These are phyloP conservation scores for Dasysyrphus albostriatus DNA, from an alignment of 2,888 invertebrate species.

Conservation along the genomic window DNA sequence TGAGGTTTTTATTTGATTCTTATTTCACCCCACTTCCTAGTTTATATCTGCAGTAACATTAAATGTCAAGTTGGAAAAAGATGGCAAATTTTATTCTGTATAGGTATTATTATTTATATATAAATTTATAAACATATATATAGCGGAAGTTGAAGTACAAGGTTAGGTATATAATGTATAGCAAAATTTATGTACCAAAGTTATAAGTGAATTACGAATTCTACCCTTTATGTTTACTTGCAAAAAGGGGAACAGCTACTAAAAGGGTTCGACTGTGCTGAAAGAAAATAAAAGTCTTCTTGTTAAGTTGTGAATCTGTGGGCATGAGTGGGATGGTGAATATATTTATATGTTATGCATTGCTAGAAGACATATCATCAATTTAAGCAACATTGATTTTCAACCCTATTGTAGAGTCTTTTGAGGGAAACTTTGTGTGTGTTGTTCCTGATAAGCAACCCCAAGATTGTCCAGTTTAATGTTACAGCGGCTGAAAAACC, in stretches of 20 bases:
- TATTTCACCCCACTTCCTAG: slow-evolving; percentile 18
- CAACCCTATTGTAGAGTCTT: slow-evolving; percentile 27
- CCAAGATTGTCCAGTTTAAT: slow-evolving; percentile 38
- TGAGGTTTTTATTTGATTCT: slow-evolving; percentile 28
- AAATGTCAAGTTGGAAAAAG: slow-evolving; percentile 57
- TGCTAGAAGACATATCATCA: slow-evolving; percentile 51
- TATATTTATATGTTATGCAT: slow-evolving; percentile 23
- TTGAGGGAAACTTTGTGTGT: slow-evolving; percentile 22
- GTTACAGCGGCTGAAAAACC: slow-evolving; percentile 26
- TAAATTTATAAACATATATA: slow-evolving; percentile 64
- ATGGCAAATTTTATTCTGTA: slow-evolving; percentile 68
- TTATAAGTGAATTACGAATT: slow-evolving; percentile 27
- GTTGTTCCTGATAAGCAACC: slow-evolving; percentile 35
- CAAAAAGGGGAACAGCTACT: slow-evolving; percentile 54
- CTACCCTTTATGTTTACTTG: slow-evolving; percentile 58
- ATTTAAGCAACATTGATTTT: slow-evolving; percentile 46
- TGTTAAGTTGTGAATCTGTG: slow-evolving; percentile 17
- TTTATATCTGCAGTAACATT: slow-evolving; percentile 34
- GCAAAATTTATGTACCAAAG: slow-evolving; percentile 7
- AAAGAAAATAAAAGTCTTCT: slow-evolving; percentile 16
- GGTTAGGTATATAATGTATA: slow-evolving; percentile 46
- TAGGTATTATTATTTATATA: slow-evolving; percentile 67
- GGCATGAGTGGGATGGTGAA: slow-evolving; percentile 53
- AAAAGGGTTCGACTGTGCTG: slow-evolving; percentile 62
- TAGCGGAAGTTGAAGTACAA: neutral